Base-by-base conservation (phyloP, 37 sponge, comb jelly and placozoan species). In the Corticium candelabrum region DNA sequence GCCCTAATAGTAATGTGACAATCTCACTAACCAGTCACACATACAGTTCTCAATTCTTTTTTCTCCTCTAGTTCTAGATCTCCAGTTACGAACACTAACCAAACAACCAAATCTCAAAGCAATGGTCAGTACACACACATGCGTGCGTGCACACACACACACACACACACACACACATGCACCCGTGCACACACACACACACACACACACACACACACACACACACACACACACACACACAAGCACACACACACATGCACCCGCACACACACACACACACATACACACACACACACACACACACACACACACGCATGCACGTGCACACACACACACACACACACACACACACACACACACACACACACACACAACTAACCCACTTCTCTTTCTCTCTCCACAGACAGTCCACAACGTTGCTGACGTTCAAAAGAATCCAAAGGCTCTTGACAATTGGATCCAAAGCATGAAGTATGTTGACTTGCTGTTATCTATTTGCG, bases 371-470 rank as follows among this genome's bases (percentile, higher is more conserved):
- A 35, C 57, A 41, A 40, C 35, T 77, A 11, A 15, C 1, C 39
- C 1, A 3, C 1, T 2, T 1, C 36, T 77, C 27, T n/a, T 74
- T 1, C 35, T 40, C 1, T 38, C 40, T 21, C 32, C 77, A 7
- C 71, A 89, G 90, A 56, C 79, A 3, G 93, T 98, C 1, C 84
- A 86, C 29, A 94, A 85, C 43, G 84, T 98, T 32, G 75, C 70
- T 1, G 80, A 91, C 34, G 90, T 90, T 3, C 89, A 91, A 82
- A 92, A 90, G 68, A 89, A 94, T 38, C 70, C 86, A 0, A 91
- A 94, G 67, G 84, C 90, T 29, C 36, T 98, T 40, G 99, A 94
- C 82, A 88, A 76, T 74, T 98, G 99, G 99, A 88, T 94, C 0
- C 84, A 94, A 31, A 94, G 74, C 72, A 92, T 98, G 15, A 82